A percentile compares a stretch with the other conserved stretches of the same genome.
These are phyloP conservation scores for Scaptomyza polygonia DNA, from an alignment of 2,888 invertebrate genomes.

Conservation along the genomic window DNA sequence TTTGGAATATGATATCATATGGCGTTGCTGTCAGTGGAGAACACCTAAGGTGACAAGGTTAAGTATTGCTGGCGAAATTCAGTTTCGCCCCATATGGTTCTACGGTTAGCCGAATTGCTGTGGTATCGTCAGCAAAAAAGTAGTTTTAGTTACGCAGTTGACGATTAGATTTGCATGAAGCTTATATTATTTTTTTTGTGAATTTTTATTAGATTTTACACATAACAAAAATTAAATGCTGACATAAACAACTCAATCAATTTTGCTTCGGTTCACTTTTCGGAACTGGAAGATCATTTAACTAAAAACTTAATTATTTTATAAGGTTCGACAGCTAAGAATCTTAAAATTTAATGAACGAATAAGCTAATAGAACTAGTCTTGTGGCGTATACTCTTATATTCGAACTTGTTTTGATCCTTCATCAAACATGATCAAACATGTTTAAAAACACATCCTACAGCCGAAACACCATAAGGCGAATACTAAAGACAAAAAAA, in stretches of 20 bases:
- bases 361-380: no score
- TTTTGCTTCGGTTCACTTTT: no score
- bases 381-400: no score
- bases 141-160: conserved; percentile 52
- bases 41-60: conserved; percentile 63
- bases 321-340: no score
- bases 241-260: neutral
- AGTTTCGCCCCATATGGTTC: conserved; percentile 31
- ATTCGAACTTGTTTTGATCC: no score
- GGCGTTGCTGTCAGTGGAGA: conserved; percentile 48
- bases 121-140: conserved; percentile 5
- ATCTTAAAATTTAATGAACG: no score
- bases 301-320: no score
- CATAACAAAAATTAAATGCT: neutral
- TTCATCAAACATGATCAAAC: no score
- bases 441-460: no score
- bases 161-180: conserved; percentile 1
- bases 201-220: conserved; percentile 1
- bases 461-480: no score
- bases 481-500: no score
- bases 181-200: neutral
- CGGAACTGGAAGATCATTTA: no score
- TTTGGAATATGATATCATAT: conserved; percentile 56
- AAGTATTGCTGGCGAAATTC: conserved; percentile 15
- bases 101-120: conserved; percentile 56